These are phyloP conservation scores for Cantharis rustica DNA, from an alignment of 2,888 invertebrate species.

Conservation along the genomic window DNA sequence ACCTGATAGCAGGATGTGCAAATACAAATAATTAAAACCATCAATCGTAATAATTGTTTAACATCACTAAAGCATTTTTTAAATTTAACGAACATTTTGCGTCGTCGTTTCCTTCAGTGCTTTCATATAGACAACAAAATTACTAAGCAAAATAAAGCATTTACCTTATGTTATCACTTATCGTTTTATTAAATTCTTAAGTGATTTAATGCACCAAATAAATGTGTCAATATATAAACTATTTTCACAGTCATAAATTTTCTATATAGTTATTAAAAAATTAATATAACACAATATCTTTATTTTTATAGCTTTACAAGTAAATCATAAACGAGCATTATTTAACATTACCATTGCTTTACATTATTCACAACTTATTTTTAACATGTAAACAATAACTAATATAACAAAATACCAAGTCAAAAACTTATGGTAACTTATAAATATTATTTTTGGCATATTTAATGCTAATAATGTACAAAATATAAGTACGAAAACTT, in stretches of 20 bases:
- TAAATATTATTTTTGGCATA: slow-evolving; percentile 13
- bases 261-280: background rate
- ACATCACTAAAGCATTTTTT: slow-evolving; percentile 59
- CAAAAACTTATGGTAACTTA: slow-evolving; percentile 12
- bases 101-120: background rate
- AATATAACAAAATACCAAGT: slow-evolving; percentile 1
- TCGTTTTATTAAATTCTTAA: background rate
- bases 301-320: background rate
- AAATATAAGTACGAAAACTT: slow-evolving; percentile 1
- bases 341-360: background rate
- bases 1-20: slow-evolving; percentile 66
- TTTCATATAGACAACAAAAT: background rate
- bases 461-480: slow-evolving; percentile 10
- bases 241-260: background rate
- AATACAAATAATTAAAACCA: slow-evolving; percentile 62
- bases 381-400: background rate
- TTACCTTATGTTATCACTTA: background rate
- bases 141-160: background rate
- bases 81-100: slow-evolving; percentile 4
- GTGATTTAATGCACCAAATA: slow-evolving; percentile 7
- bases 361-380: background rate
- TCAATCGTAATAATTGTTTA: slow-evolving; percentile 61
- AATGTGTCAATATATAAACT: slow-evolving; percentile 3
- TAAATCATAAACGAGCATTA: background rate
- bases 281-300: background rate